Evolutionary conservation across 2,888 invertebrate genomes (phyloP).

Genomic region (Axea sp.): DNA sequence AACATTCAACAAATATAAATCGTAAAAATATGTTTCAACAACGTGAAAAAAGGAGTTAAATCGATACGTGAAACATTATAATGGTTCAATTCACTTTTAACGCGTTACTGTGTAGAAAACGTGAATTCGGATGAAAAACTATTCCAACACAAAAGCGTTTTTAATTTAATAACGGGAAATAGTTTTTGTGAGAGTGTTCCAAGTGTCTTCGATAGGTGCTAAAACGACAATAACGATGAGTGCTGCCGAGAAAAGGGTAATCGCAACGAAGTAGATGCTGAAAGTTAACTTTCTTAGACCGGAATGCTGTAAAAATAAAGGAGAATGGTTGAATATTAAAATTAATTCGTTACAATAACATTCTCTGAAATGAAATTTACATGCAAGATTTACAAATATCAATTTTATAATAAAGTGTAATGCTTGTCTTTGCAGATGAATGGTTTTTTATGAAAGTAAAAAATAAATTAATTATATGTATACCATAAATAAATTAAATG

Average conservation of each 20-base stretch:
- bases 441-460: too few species aligned
- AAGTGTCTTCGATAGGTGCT: slow-evolving; percentile 86
- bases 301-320: slow-evolving; percentile 84
- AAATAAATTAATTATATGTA: too few species aligned
- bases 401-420: slow-evolving; percentile 13
- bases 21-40: not conserved
- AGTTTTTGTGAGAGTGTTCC: slow-evolving; percentile 76
- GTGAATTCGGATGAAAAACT: slow-evolving; percentile 11
- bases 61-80: slow-evolving; percentile 17
- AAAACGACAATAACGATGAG: slow-evolving; percentile 88
- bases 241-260: slow-evolving; percentile 85
- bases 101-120: slow-evolving; percentile 7
- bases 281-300: slow-evolving; percentile 88
- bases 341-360: slow-evolving; percentile 12
- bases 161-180: slow-evolving; percentile 65
- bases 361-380: not conserved
- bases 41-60: not conserved
- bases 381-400: slow-evolving; percentile 8
- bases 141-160: too few species aligned
- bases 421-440: slow-evolving; percentile 6
- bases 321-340: slow-evolving; percentile 5
- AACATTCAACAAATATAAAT: not conserved
- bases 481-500: too few species aligned
- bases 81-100: slow-evolving; percentile 6
- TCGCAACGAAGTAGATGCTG: slow-evolving; percentile 87